Conservation (phyloP, 2,797 vertebrate genomes). For the Pangasius macronema region DNA sequence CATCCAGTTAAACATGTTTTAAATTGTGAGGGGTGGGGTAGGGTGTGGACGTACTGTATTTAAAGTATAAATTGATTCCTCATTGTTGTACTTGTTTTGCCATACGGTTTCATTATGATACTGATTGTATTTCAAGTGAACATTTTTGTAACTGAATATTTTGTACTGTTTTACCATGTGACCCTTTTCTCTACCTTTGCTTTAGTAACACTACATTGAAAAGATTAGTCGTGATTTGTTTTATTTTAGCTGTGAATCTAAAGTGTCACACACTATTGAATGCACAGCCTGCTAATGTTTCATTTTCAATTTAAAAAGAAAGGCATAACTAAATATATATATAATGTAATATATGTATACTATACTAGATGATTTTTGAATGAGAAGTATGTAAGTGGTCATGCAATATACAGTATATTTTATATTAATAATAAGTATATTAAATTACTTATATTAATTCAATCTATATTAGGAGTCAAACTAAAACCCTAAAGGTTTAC, state of each 20-base stretch:
- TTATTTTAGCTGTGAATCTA: not conserved
- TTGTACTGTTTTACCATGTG: not conserved
- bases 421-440: not conserved
- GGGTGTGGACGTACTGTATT: not conserved
- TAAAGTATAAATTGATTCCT: not conserved
- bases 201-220: not conserved
- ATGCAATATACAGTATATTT: not conserved
- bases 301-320: not conserved
- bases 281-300: not conserved
- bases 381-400: not conserved
- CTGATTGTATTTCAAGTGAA: not conserved
- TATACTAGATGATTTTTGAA: not conserved
- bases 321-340: not conserved
- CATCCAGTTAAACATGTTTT: not conserved
- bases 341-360: not conserved
- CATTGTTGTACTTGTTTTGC: not conserved
- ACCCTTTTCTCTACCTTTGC: not conserved
- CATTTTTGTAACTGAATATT: no score
- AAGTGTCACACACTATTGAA: not conserved
- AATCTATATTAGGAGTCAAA: not conserved
- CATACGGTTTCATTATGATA: not conserved
- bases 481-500: not conserved
- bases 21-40: not conserved
- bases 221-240: not conserved
- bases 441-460: not conserved